Conservation (phyloP, 2,113 vertebrate species). For the Verasper variegatus region DNA sequence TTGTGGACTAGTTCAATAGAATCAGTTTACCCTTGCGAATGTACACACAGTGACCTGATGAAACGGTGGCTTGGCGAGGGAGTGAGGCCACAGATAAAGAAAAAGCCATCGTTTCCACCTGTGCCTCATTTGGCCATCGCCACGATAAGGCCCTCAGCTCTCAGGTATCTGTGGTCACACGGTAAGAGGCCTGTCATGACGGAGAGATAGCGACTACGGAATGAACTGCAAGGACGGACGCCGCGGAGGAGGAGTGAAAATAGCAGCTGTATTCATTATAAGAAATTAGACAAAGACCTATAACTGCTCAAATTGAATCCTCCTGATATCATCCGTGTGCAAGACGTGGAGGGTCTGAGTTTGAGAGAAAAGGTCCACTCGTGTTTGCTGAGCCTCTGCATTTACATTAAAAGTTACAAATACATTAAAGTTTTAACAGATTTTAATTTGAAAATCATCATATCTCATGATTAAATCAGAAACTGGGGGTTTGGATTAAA, state of each 20-base stretch:
- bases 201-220: conserved; percentile 28
- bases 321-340: background rate
- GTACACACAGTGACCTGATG: conserved; percentile 51
- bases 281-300: background rate
- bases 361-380: background rate
- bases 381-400: background rate
- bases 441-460: background rate
- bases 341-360: background rate
- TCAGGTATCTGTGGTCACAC: conserved; percentile 48
- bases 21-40: conserved; percentile 38
- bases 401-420: background rate
- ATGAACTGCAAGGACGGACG: background rate
- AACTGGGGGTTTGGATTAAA: too few species aligned
- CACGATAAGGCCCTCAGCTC: conserved; percentile 44
- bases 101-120: conserved; percentile 44
- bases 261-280: background rate
- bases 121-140: conserved; percentile 41
- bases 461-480: background rate
- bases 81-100: conserved; percentile 41
- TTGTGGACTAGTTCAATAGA: conserved; percentile 28
- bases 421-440: background rate
- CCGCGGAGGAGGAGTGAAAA: background rate
- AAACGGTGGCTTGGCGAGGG: conserved; percentile 27
- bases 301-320: conserved; percentile 15
- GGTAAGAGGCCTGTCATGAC: conserved; percentile 55